phyloP scores from a whole-genome alignment of 2,113 vertebrate species.

The Myiozetetes cayanensis region DNA sequence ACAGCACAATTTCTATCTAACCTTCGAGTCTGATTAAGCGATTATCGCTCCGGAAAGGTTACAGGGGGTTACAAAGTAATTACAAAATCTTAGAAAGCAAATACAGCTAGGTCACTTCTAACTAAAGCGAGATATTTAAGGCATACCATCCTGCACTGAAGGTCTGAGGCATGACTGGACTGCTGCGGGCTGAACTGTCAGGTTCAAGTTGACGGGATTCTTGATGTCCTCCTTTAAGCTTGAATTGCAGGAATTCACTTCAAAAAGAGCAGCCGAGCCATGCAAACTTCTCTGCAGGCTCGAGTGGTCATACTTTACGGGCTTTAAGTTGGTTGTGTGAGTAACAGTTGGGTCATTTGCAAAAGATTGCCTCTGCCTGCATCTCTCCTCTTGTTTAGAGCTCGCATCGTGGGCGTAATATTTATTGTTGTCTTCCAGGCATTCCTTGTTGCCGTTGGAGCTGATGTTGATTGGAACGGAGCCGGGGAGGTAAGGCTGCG shows the following conservation, averaged over 20 bases:
- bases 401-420: constrained; percentile 78
- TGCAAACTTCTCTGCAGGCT: constrained; percentile 77
- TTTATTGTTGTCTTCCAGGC: constrained; percentile 80
- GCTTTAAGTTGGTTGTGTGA: constrained; percentile 69
- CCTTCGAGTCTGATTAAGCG: neutral
- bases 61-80: neutral
- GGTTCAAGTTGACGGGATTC: constrained; percentile 82
- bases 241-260: constrained; percentile 74
- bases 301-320: constrained; percentile 78
- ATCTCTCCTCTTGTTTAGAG: constrained; percentile 77
- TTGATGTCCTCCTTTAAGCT: constrained; percentile 79
- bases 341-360: constrained; percentile 73
- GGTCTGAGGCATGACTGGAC: constrained; percentile 83
- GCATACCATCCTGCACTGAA: constrained; percentile 87
- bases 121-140: constrained; percentile 47
- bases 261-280: constrained; percentile 73
- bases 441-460: constrained; percentile 80
- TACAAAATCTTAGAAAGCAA: constrained; percentile 13
- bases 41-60: neutral
- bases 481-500: constrained; percentile 83
- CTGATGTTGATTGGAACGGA: constrained; percentile 74
- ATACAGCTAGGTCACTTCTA: neutral
- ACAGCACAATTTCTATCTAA: neutral
- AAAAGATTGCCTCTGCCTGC: constrained; percentile 73
- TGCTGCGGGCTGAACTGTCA: constrained; percentile 79